Evolutionary conservation across 2,888 invertebrate genomes (phyloP).

Genomic region (Athrips mouffetella): DNA sequence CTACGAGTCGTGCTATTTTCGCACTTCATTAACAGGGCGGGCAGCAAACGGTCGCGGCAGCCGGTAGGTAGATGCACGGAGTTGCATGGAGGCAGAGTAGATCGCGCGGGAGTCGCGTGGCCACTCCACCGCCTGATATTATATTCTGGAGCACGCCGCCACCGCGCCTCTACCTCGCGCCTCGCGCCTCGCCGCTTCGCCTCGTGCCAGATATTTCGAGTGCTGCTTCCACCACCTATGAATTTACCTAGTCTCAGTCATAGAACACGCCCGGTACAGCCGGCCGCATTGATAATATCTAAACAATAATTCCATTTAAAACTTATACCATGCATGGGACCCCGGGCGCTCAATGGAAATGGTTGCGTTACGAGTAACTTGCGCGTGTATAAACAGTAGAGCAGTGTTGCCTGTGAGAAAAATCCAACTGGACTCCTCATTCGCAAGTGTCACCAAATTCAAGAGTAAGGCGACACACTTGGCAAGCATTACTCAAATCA

Average conservation of each 20-base stretch:
- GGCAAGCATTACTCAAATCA: conserved; percentile 21
- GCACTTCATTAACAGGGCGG: conserved; percentile 65
- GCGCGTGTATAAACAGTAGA: conserved; percentile 11
- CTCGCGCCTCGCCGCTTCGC: conserved; percentile 52
- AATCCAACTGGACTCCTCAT: conserved; percentile 1
- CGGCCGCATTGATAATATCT: conserved; percentile 57
- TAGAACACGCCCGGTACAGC: conserved; percentile 62
- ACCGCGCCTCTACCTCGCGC: conserved; percentile 45
- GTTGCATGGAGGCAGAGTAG: conserved; percentile 31
- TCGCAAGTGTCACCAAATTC: conserved; percentile 18
- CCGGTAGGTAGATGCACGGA: conserved; percentile 29
- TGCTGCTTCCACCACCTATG: conserved; percentile 73
- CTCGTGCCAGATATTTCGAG: conserved; percentile 76
- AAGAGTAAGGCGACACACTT: conserved; percentile 21
- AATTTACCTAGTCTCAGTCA: conserved; percentile 72
- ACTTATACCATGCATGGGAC: conserved; percentile 17
- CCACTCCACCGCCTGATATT: conserved; percentile 73
- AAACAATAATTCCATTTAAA: conserved; percentile 1
- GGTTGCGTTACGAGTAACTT: background rate
- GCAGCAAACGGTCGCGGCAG: conserved; percentile 31
- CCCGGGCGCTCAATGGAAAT: conserved; percentile 14
- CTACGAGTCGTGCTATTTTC: conserved; percentile 65
- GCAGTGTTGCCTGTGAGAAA: conserved; percentile 17
- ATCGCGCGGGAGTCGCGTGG: conserved; percentile 46
- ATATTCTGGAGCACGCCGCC: conserved; percentile 77